Evolutionary conservation across 2,888 invertebrate species (phyloP), one percentile per base, ranked within the genome.

Genomic region (Ypsolopha sequella): DNA sequence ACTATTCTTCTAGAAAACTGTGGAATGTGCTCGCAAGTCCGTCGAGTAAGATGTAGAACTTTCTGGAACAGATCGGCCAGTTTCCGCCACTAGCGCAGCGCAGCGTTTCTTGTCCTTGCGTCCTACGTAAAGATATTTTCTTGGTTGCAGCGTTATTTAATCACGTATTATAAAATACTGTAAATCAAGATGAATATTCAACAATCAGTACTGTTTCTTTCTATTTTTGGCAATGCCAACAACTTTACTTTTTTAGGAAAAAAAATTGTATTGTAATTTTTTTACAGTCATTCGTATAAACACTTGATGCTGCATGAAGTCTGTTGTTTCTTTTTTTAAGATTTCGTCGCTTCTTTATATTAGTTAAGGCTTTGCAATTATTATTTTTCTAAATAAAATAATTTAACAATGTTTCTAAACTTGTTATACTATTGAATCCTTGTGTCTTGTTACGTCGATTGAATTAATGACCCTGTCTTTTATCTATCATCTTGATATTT

Each of bases 381-480:
- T 24, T 45, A n/a, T 45, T 45, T 45, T 33, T 45, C 8, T 45
- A 6, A 24, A 14, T 13, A 14, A 7, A 14, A 43, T 8, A 13
- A 14, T 13, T 43, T 3, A 38, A 38, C 13, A 14, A 43, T 43
- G 43, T 43, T 39, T 39, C 11, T 8, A 38, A 38, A n/a, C 38
- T 38, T 38, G n/a, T 38, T 38, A 10, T 39, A 39, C 66, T 76
- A 76, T 79, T 57, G 24, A 24, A 24, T 24, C 24, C 24, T 24
- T 24, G 24, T 24, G 24, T 24, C 24, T 24, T 24, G 24, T 24
- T 24, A 55, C 60, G 77, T 81, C 75, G 76, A 58, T 63, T 74
- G 80, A 66, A 54, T 11, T 52, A 56, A 68, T 80, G 75, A 70
- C 78, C 81, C 73, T 62, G 78, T 81, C 59, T 67, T 53, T 58